Evolutionary conservation across 2,888 invertebrate species (phyloP).

Genomic region (Acronicta leporina): DNA sequence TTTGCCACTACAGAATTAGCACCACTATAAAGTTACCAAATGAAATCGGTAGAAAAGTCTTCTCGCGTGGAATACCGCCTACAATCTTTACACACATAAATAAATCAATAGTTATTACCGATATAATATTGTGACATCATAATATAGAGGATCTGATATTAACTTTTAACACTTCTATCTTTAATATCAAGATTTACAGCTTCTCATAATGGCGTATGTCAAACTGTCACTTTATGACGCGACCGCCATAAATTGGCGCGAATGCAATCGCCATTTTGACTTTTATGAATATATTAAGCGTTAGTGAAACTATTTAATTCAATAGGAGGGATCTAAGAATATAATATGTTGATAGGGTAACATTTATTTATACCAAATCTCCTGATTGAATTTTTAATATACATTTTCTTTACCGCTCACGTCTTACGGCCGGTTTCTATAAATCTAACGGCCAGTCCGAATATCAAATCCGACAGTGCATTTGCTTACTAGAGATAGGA

Average conservation of each 20-base stretch:
- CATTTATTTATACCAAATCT: no score
- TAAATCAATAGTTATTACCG: constrained; percentile 41
- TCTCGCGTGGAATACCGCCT: constrained; percentile 5
- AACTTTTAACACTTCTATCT: constrained; percentile 32
- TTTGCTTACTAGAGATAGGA: no score
- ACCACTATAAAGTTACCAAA: no score
- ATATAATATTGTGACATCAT: constrained; percentile 29
- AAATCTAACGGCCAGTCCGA: no score
- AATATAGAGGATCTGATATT: constrained; percentile 22
- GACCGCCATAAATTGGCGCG: constrained; percentile 52
- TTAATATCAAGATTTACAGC: constrained; percentile 42
- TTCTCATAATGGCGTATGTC: constrained; percentile 41
- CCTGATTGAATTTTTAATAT: no score
- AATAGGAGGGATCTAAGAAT: no score
- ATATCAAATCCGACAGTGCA: no score
- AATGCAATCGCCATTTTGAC: constrained; percentile 50
- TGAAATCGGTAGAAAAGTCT: not conserved
- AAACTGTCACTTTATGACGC: constrained; percentile 62
- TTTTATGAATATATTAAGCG: constrained; percentile 22
- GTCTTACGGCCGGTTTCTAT: no score
- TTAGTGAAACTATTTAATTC: constrained; percentile 3
- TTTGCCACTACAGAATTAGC: no score
- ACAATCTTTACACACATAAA: constrained; percentile 10
- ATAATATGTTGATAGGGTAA: no score
- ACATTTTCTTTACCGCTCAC: no score